These are phyloP conservation scores for Campaea margaritaria DNA, from an alignment of 2,888 invertebrate genomes.

Conservation along the genomic window DNA sequence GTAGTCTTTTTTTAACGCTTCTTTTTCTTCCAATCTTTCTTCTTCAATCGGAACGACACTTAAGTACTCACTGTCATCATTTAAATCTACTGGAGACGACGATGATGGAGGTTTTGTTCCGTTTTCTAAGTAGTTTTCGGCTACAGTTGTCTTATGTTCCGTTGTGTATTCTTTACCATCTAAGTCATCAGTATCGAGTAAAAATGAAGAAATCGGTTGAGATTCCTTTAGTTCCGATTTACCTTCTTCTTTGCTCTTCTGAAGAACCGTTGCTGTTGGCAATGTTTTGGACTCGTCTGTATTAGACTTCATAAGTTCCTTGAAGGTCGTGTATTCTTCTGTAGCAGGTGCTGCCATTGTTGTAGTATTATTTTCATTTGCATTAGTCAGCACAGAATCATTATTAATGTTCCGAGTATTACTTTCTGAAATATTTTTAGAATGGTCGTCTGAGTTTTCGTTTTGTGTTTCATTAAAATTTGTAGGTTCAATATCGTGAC, in stretches of 20 bases:
- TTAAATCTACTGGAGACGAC: conserved; percentile 29
- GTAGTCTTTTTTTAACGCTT: conserved; percentile 56
- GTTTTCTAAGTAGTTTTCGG: conserved; percentile 41
- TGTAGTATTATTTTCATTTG: conserved; percentile 35
- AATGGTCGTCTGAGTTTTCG: conserved; percentile 69
- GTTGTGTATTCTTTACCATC: conserved; percentile 50
- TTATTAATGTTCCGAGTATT: conserved; percentile 24
- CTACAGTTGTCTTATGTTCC: conserved; percentile 40
- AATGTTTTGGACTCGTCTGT: conserved; percentile 41
- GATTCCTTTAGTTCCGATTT: conserved; percentile 43
- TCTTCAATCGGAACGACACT: conserved; percentile 72
- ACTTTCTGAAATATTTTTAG: conserved; percentile 45
- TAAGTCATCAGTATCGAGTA: conserved; percentile 77
- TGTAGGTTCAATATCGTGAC: conserved; percentile 75
- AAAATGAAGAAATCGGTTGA: conserved; percentile 66
- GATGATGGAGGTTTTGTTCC: conserved; percentile 41
- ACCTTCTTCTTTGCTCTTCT: conserved; percentile 27
- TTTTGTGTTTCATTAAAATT: conserved; percentile 77
- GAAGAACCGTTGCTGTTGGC: conserved; percentile 16
- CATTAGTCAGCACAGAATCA: conserved; percentile 24
- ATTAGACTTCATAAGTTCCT: conserved; percentile 52
- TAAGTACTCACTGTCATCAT: conserved; percentile 59
- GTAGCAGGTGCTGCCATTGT: conserved; percentile 35
- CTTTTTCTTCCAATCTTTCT: conserved; percentile 56
- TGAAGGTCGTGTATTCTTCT: conserved; percentile 48